phyloP scores from a whole-genome alignment of 2,113 vertebrate genomes.

The Paracanthobrama guichenoti region DNA sequence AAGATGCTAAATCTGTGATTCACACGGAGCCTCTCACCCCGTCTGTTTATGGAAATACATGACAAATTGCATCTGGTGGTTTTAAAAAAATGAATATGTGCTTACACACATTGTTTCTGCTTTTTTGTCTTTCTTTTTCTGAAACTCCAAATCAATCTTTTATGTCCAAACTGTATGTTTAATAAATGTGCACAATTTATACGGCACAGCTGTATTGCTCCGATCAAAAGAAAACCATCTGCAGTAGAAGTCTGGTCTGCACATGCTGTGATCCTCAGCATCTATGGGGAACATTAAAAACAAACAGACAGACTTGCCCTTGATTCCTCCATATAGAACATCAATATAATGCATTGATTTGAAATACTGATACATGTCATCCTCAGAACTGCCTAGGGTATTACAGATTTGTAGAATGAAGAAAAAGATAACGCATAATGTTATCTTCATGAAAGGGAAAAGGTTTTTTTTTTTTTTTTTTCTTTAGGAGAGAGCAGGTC shows the following conservation, averaged over 20 bases:
- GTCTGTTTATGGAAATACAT: slow-evolving; percentile 1
- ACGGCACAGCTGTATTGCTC: neutral
- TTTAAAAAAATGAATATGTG: neutral
- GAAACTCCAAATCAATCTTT: neutral
- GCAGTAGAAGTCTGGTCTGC: neutral
- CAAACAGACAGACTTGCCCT: neutral
- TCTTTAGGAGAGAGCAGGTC: no score
- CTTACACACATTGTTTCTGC: neutral
- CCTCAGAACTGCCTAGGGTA: neutral
- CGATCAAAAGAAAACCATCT: neutral
- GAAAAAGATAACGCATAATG: neutral
- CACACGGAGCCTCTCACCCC: neutral
- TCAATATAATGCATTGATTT: slow-evolving; percentile 18
- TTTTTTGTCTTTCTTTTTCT: neutral
- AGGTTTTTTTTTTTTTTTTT: neutral
- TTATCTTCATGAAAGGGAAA: neutral
- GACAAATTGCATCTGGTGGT: neutral
- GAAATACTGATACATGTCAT: slow-evolving; percentile 14
- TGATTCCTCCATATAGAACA: neutral
- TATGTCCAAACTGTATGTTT: neutral
- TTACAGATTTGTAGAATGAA: neutral
- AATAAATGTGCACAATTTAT: neutral
- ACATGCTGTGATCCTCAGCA: neutral
- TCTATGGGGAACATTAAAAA: neutral
- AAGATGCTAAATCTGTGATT: slow-evolving; percentile 6